Base-by-base conservation (phyloP, 2,113 vertebrate genomes). In the Python bivittatus region DNA sequence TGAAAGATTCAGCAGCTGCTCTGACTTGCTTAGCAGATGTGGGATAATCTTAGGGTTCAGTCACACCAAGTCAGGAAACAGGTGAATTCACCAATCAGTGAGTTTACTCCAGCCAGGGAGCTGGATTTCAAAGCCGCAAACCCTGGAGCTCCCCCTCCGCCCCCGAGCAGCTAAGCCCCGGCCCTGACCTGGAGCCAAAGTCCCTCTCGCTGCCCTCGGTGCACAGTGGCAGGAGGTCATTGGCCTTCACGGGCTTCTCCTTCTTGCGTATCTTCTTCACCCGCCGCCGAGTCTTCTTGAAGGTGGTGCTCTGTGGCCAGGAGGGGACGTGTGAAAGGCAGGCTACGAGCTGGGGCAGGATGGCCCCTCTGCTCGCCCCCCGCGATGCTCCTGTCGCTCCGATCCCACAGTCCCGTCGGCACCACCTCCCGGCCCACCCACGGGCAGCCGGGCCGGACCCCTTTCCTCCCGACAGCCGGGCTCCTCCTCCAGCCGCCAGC, bases 241-340 rank as follows among this genome's bases (percentile, higher is more conserved):
- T 97, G 0, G 96, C 92, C 83, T 84, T 88, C 23, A 97, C 13
- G 0, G 97, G 92, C 85, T 96, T 98, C 84, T 98, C 98, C 95
- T 98, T 99, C 97, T 98, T 99, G 56, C 98, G 97, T 94, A 98
- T 98, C 93, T 98, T 99, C 96, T 97, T 98, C 56, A 99, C 97
- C 1, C 98, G 97, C 3, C 97, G 94, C 91, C 98, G 99, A 22
- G 98, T 98, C 97, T 99, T 99, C 93, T 98, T 99, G 86, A 99
- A 99, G 64, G 98, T 96, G 7, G 98, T 97, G 2, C 58, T 72
- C 98, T 98, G 53, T 1, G 5, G 10, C 15, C 17, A 15, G 0
- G 25, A 44, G 17, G 0, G 3, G 7, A 2, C 23, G 8, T 0
- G 2, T 33, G 2, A 87, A 2, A 7, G 8, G 33, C 60, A 38